Evolutionary conservation across 2,113 vertebrate genomes (phyloP), one percentile per base, ranked within the genome.

Genomic region (Mustela lutreola): DNA sequence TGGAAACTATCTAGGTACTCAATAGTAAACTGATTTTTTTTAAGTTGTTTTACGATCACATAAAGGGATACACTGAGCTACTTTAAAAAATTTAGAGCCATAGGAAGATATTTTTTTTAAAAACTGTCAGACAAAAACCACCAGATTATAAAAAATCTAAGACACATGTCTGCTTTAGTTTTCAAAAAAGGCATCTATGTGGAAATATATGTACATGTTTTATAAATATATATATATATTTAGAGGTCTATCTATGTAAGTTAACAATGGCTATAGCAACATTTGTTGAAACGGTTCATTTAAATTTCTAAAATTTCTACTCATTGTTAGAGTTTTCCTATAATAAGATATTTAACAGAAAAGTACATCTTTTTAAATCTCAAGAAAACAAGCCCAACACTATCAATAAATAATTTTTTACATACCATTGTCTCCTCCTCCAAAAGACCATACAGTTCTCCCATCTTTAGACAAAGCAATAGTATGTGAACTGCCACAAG

Each of bases 391-490:
- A 94, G 1, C 5, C 19, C 45, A 76, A 96, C 84, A 28, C 7
- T 82, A 80, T n/a, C 19, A 28, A 78, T 50, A 90, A 91, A 45
- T 88, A 91, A 79, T 26, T 18, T 81, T 97, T 83, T 89, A 98
- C 99, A 91, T 98, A 99, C 99, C 99, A 48, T 99, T 99, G 95
- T 99, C 99, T 98, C 99, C 99, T 98, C 99, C 99, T 96, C 99
- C 99, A 98, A 99, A 99, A 0, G 99, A 99, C 99, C 99, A 99
- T 0, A 99, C 99, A 14, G 99, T 99, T 96, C 99, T 98, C 45
- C 99, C 99, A 96, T 99, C 99, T 98, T 99, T 99, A 80, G 99
- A 99, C 83, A 99, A 97, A 76, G 99, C 99, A 97, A 99, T 99
- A 1, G 99, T 99, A 91, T 99, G 99, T 36, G 99, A 99, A 92